Percentiles rank a stretch among this genome's conserved stretches.
phyloP scores from a whole-genome alignment of 2,113 vertebrate species.

The Prionailurus bengalensis region DNA sequence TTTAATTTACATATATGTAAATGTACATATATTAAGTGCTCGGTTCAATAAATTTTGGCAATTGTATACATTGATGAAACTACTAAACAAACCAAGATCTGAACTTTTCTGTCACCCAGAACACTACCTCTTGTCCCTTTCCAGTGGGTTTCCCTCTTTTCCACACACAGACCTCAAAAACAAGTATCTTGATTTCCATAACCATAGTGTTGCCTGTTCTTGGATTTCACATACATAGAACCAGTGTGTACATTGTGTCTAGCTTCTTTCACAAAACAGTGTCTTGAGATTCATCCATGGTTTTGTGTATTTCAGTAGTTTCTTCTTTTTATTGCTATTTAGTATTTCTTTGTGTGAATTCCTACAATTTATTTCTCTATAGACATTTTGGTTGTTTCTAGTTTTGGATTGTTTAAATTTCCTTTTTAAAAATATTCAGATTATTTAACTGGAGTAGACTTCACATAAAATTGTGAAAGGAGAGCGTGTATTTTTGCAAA shows the following conservation, averaged over 20 bases:
- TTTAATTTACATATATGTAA: conserved; percentile 1
- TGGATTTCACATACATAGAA: background rate
- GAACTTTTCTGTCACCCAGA: background rate
- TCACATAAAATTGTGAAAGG: background rate
- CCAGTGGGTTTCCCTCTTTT: background rate
- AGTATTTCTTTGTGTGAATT: background rate
- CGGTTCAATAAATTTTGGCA: background rate
- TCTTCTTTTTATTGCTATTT: background rate
- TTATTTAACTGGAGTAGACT: background rate
- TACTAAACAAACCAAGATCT: background rate
- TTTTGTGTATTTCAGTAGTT: background rate
- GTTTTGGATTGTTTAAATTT: background rate
- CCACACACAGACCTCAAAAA: background rate
- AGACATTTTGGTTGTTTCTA: conserved; percentile 14
- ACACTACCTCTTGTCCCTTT: accelerated
- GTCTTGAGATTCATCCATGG: background rate
- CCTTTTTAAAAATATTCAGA: background rate
- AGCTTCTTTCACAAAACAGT: background rate
- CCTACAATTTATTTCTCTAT: background rate
- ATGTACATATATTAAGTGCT: background rate
- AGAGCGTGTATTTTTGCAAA: background rate
- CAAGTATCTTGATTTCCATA: background rate
- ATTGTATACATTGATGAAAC: background rate
- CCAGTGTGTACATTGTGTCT: background rate
- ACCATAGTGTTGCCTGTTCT: background rate